phyloP scores from a whole-genome alignment of 2,797 vertebrate species.

The Aplochiton taeniatus region DNA sequence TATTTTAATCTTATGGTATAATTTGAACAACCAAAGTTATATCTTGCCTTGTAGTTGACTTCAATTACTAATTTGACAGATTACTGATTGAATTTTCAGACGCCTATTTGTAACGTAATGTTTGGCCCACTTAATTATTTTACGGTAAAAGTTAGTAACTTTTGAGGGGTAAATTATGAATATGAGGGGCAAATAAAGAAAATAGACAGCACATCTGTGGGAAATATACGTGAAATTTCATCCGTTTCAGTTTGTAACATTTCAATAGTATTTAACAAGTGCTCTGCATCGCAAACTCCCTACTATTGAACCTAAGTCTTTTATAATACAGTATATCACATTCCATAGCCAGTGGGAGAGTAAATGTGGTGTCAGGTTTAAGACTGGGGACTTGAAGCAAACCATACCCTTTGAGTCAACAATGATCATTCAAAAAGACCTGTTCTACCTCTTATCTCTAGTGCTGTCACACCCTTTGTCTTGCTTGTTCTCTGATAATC shows the following conservation, averaged over 20 bases:
- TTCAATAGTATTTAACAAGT: neutral
- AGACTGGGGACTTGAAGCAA: slow-evolving; percentile 3
- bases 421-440: neutral
- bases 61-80: no score
- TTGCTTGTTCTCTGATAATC: neutral
- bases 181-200: no score
- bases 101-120: no score
- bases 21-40: no score
- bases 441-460: no score
- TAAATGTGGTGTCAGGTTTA: slow-evolving; percentile 31
- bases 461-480: neutral
- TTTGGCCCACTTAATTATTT: no score
- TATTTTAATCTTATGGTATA: no score
- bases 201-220: neutral
- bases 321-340: neutral
- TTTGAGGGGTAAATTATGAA: no score
- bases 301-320: neutral
- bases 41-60: no score
- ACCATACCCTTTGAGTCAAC: neutral
- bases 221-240: neutral
- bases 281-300: neutral
- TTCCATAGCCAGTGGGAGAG: neutral
- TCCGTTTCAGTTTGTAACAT: no score
- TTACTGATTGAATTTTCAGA: no score
- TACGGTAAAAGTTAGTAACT: no score